Conservation (phyloP, 1,140 invertebrate genomes). For the Dufourea novaeangliae region DNA sequence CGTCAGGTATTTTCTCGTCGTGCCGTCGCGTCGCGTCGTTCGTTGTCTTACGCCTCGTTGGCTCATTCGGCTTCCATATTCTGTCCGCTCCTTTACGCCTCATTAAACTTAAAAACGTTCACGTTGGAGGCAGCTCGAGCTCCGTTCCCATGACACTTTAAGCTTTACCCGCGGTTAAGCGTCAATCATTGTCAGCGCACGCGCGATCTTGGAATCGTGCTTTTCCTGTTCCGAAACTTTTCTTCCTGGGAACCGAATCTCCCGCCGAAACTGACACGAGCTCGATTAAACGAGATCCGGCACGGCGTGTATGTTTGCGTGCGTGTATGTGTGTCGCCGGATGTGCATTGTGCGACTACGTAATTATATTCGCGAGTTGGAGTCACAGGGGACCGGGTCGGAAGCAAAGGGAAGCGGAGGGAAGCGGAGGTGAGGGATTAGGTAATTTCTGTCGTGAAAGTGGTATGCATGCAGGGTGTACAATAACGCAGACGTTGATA, state of each 20-base stretch:
- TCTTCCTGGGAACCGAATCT: slow-evolving; percentile 21
- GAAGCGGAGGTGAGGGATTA: slow-evolving; percentile 47
- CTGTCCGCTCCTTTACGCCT: slow-evolving; percentile 58
- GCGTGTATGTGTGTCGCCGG: no score
- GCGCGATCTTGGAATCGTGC: slow-evolving; percentile 20
- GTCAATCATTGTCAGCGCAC: not conserved
- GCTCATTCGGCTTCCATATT: slow-evolving; percentile 45
- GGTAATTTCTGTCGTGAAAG: slow-evolving; percentile 58
- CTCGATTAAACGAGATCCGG: no score
- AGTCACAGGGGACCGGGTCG: not conserved
- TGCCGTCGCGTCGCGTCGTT: not conserved
- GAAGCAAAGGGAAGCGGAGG: not conserved
- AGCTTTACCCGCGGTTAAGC: slow-evolving; percentile 5
- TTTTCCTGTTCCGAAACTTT: no score
- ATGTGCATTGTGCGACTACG: slow-evolving; percentile 17
- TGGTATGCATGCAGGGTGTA: slow-evolving; percentile 23
- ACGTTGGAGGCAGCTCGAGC: slow-evolving; percentile 28
- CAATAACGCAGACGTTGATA: slow-evolving; percentile 53
- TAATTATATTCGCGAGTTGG: slow-evolving; percentile 6
- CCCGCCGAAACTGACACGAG: no score
- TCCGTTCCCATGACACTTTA: slow-evolving; percentile 18
- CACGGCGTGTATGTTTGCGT: no score
- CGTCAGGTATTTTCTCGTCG: no score
- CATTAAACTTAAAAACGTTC: slow-evolving; percentile 57
- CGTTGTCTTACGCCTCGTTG: slow-evolving; percentile 57